phyloP scores from a whole-genome alignment of 2,113 vertebrate genomes.

The Myodes glareolus region DNA sequence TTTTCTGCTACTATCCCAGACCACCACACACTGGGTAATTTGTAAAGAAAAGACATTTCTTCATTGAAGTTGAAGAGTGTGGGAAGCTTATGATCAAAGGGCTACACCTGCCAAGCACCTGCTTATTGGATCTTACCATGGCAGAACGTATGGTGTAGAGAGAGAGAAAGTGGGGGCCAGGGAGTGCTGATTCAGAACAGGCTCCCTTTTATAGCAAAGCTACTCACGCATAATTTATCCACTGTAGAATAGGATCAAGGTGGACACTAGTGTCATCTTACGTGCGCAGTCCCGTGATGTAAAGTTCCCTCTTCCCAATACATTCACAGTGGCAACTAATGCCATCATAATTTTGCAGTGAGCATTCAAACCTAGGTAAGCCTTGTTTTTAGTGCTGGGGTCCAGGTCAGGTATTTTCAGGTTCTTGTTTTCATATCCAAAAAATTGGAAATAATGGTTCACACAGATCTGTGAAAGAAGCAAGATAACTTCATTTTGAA shows the following conservation, averaged over 20 bases:
- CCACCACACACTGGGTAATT: not conserved
- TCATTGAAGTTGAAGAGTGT: not conserved
- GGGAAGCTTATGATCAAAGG: not conserved
- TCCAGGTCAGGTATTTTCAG: not conserved
- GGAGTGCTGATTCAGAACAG: not conserved
- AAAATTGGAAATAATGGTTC: not conserved
- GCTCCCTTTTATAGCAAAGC: not conserved
- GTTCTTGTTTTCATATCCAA: not conserved
- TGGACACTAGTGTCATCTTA: not conserved
- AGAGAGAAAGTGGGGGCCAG: not conserved
- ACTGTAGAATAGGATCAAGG: not conserved
- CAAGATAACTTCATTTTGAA: not conserved
- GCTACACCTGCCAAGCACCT: not conserved
- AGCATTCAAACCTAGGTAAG: not conserved
- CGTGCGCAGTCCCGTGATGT: not conserved
- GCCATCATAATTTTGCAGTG: not conserved
- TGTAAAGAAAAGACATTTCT: not conserved
- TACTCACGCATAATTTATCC: not conserved
- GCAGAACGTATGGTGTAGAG: not conserved
- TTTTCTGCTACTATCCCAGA: not conserved
- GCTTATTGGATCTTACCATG: not conserved
- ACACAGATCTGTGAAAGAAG: not conserved
- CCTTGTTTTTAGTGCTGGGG: not conserved
- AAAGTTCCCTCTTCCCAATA: not conserved
- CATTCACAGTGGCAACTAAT: not conserved